A percentile compares a stretch with the other conserved stretches of the same genome.
These are phyloP conservation scores for Antheraea yamamai DNA, from an alignment of 2,888 invertebrate genomes.

Conservation along the genomic window DNA sequence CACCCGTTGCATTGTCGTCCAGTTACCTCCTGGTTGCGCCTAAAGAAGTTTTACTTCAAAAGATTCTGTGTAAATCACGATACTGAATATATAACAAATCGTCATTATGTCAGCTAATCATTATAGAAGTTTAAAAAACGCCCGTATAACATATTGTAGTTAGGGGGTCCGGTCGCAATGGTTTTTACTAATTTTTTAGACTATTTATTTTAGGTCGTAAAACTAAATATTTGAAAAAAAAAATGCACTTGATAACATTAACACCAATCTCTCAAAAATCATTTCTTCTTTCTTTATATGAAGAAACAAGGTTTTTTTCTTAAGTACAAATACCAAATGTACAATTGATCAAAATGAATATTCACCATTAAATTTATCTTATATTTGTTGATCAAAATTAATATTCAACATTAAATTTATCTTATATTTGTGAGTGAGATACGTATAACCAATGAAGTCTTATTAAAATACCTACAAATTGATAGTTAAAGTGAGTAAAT, in stretches of 20 bases:
- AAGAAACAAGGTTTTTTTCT: background rate
- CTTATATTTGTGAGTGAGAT: too few species aligned
- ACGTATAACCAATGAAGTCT: background rate
- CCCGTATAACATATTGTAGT: background rate
- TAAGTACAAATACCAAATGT: background rate
- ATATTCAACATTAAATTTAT: background rate
- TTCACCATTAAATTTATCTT: background rate
- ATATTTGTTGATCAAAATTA: background rate
- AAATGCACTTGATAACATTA: background rate
- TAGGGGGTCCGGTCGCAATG: background rate
- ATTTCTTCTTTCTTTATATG: background rate
- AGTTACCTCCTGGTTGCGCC: too few species aligned
- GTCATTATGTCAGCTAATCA: background rate
- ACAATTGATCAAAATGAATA: background rate
- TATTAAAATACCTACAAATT: background rate
- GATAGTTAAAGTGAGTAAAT: background rate
- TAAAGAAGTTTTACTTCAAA: too few species aligned
- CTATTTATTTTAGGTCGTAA: background rate
- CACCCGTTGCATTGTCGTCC: too few species aligned
- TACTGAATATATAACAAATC: background rate
- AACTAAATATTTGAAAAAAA: background rate
- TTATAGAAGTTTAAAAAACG: background rate
- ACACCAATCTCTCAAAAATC: background rate
- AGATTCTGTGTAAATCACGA: background rate
- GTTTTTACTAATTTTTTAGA: background rate